These are phyloP conservation scores for Coregonus ussuriensis DNA, from an alignment of 2,797 vertebrate species.

Conservation along the genomic window DNA sequence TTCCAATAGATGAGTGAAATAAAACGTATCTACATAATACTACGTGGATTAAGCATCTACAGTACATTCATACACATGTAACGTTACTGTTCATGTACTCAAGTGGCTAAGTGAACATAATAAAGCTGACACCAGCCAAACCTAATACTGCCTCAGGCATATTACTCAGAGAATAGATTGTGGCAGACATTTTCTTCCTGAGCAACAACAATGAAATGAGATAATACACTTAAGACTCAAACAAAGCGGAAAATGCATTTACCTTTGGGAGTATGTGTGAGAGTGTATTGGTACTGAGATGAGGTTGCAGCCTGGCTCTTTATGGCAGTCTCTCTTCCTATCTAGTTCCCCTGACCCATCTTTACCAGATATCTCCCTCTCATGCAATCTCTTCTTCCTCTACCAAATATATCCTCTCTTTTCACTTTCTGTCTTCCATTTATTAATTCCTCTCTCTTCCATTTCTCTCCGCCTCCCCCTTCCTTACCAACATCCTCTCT, in stretches of 20 bases:
- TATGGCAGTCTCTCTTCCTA: neutral
- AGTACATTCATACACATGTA: slow-evolving; percentile 16
- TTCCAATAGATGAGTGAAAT: slow-evolving; percentile 59
- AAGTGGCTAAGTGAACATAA: slow-evolving; percentile 58
- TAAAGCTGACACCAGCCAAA: slow-evolving; percentile 58
- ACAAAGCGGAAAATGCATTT: slow-evolving; percentile 48
- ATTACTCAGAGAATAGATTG: slow-evolving; percentile 51
- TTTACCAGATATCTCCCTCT: neutral
- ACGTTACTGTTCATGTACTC: slow-evolving; percentile 34
- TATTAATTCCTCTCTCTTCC: neutral
- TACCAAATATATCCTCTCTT: neutral
- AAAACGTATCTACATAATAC: slow-evolving; percentile 56
- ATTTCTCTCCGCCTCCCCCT: neutral
- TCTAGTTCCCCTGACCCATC: neutral
- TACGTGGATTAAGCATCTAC: slow-evolving; percentile 56
- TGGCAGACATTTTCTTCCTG: slow-evolving; percentile 42
- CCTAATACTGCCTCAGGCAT: slow-evolving; percentile 57
- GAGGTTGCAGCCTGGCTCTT: neutral
- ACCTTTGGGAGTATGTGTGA: slow-evolving; percentile 23
- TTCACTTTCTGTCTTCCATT: neutral
- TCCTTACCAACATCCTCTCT: neutral
- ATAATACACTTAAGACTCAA: slow-evolving; percentile 38
- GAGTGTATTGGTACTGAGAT: neutral
- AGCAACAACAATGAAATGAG: slow-evolving; percentile 19
- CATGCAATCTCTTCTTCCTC: neutral